These are phyloP conservation scores for Acrocyrtus sp. DNA, from an alignment of 2,888 invertebrate genomes.

Conservation along the genomic window DNA sequence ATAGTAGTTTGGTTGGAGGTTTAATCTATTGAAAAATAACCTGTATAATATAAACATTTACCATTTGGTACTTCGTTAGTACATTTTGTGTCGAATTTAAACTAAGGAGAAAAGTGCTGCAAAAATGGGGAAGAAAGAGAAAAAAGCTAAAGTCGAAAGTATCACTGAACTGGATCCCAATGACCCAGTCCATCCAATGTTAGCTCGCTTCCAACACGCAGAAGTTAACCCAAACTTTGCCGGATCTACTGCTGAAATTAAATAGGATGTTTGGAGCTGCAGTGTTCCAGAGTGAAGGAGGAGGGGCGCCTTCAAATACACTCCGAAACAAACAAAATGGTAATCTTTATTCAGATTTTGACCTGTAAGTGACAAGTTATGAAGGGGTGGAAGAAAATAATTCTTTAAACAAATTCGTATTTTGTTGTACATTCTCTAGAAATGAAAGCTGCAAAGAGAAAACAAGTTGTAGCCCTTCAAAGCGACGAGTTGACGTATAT, in stretches of 20 bases:
- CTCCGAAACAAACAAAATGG: constrained; percentile 12
- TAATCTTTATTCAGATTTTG: not conserved
- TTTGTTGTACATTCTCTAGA: not conserved
- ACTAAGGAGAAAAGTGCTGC: too few relatives aligned
- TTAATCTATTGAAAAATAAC: too few relatives aligned
- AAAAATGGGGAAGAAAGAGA: constrained; percentile 20
- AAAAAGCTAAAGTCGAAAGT: constrained; percentile 38
- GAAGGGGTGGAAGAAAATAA: not conserved
- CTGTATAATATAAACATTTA: too few relatives aligned
- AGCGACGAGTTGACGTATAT: constrained; percentile 56
- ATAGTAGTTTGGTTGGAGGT: too few relatives aligned
- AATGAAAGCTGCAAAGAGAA: not conserved
- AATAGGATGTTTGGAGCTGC: constrained; percentile 26
- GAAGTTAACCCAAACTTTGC: constrained; percentile 7
- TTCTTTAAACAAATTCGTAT: not conserved
- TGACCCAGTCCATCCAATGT: constrained; percentile 18
- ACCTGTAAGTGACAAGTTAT: not conserved
- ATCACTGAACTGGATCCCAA: constrained; percentile 28
- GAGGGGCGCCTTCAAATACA: constrained; percentile 6
- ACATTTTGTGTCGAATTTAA: too few relatives aligned
- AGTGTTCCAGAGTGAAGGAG: constrained; percentile 33
- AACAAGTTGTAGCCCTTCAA: constrained; percentile 48
- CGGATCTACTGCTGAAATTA: constrained; percentile 16
- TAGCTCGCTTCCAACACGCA: constrained; percentile 45
- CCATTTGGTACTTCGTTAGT: too few relatives aligned